Base-by-base conservation (phyloP, 1,140 invertebrate genomes). In the Aleiodes sp. region DNA sequence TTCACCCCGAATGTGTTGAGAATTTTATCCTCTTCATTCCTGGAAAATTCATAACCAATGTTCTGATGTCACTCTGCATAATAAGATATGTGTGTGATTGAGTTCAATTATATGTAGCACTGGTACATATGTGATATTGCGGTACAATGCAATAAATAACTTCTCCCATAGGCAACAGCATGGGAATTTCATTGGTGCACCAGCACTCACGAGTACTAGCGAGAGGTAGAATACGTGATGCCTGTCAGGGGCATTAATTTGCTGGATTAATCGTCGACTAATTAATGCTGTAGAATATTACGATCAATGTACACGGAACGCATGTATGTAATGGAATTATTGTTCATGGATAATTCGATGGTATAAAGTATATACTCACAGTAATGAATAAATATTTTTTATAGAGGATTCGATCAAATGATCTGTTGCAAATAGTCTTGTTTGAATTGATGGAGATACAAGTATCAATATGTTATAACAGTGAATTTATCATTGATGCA, bases 191-290 rank as follows among this genome's bases (percentile, higher is more conserved):
- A 29, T 46, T 28, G 39, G 57, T 62, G n/a, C n/a, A n/a, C n/a
- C 26, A 37, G 26, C 33, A 56, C 12, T 21, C 63, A 37, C 59
- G 35, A 29, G 14, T 52, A 24, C 12, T 24, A 10, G 68, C 63
- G 24, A 67, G 59, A 43, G 59, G 35, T 56, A 39, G 62, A 71
- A 71, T 68, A 71, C 70, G 70, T 71, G 70, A 71, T 37, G 65
- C 21, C 65, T 71, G 70, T 71, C 70, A 68, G 65, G 33, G 16
- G 46, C 70, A 71, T 71, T 63, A 71, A 71, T 71, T 68, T 60
- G 65, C 29, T 16, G 65, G 39, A 68, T 71, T 71, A 71, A 68
- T 71, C 52, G 39, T 43, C 60, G 60, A n/a, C 61, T 71, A 65
- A 71, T 71, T 71, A 71, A 71, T 71, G 61, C 65, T 59, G 14